Base-by-base conservation (phyloP, 1,140 invertebrate species). In the Pseudomyrmex gracilis region DNA sequence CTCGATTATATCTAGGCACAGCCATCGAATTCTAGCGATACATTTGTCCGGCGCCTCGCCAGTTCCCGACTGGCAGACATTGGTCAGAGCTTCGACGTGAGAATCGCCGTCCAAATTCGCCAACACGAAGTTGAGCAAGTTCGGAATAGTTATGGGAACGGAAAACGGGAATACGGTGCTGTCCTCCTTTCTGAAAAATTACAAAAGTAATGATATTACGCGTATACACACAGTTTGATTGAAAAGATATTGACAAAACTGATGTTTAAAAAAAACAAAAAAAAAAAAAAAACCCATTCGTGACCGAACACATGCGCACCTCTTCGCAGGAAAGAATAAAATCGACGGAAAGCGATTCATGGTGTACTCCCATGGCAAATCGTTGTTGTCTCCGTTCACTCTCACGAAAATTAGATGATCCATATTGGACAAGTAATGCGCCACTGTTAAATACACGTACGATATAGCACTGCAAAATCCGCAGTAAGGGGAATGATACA, bases 331-430 rank as follows among this genome's bases (percentile, higher is more conserved):
- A 88, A 97, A 97, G 85, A 98, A 96, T 15, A 98, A 93, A 53
- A 98, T 95, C 0, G 96, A 96, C 9, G 97, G 97, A 94, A 96
- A 97, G 45, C 93, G 94, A 89, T 96, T 95, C 93, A 96, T 96
- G 34, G 96, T 97, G 92, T 96, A 98, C 90, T 97, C 96, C 97
- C 97, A 98, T 2, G 97, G 97, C 71, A 98, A 94, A 94, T 97
- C 97, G 94, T 98, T 97, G 1, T 95, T 95, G 87, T 97, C 96
- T 15, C 96, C 97, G 94, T 98, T 97, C n/a, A 98, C 95, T 61
- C 97, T 95, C 13, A 95, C 95, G 89, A 97, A 96, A 60, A 93
- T 89, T 9, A 97, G 90, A 88, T 95, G 93, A 64, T 94, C 90
- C 85, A 96, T 94, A 67, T 94, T 90, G 5, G 92, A 90, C 55